Base-by-base conservation (phyloP, 2,888 invertebrate species). In the Megalurothrips usitatus region DNA sequence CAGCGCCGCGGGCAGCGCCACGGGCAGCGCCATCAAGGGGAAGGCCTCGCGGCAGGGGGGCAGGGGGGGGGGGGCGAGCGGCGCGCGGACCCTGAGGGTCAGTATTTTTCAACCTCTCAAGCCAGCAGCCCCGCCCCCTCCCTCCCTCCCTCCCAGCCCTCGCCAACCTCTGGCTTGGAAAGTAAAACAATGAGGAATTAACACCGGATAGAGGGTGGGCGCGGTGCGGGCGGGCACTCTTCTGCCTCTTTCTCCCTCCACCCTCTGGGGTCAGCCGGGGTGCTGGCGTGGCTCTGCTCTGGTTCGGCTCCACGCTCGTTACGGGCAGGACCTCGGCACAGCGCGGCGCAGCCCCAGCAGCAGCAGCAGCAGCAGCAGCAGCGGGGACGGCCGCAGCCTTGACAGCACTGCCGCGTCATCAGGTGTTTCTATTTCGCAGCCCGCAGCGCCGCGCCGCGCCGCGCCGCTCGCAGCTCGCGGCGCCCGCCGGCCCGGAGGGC, bases 1-100 rank as follows among this genome's bases (percentile, higher is more conserved):
- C 52, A 11, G 11, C 52, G 68, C 23, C 68, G 68, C 23, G 26
- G 26, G 9, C 23, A 23, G 17, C 68, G 68, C 68, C 68, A 23
- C 23, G 68, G 68, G 68, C 68, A 75, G 23, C 23, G 26, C 26
- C 68, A 75, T 26, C 68, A 75, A 75, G 68, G 68, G 68, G 68
- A 75, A 75, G 68, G 68, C 68, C 68, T 75, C 68, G 68, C 68
- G 68, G 58, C 14, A 14, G 10, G 52, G 58, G 58, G 58, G 58
- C 19, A 14, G 58, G 58, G 58, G 14, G 58, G 19, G 19, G 58
- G 14, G 52, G 52, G 52, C 10, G 52, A 17, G 58, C 58, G 17
- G 17, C 58, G 11, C 52, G 11, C 34, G 34, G 34, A 43, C 34
- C 34, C 34, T 52, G 58, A 19, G 58, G 19, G 58, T 43, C 34